Conservation (phyloP, 2,888 invertebrate species). For the Sminthurinus aureus region DNA sequence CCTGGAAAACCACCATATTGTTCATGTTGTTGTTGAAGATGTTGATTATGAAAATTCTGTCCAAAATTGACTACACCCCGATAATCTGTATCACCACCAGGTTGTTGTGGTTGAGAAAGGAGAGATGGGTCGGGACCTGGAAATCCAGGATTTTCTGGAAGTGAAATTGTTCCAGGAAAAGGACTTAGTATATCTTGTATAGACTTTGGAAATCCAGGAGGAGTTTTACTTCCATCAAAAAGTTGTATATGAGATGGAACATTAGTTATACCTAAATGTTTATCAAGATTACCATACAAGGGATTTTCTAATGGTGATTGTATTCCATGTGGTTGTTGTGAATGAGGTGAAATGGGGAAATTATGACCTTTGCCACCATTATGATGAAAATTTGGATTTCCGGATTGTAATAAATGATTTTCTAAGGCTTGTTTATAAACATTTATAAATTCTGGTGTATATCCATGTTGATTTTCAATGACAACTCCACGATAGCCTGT, state of each 20-base stretch:
- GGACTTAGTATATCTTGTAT: slow-evolving; percentile 57
- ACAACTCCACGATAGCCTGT: slow-evolving; percentile 37
- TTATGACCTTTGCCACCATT: slow-evolving; percentile 13
- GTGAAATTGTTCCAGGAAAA: slow-evolving; percentile 17
- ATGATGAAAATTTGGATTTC: not conserved
- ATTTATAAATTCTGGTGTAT: slow-evolving; percentile 51
- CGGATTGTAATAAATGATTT: slow-evolving; percentile 23
- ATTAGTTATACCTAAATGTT: not conserved
- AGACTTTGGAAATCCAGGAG: slow-evolving; percentile 51
- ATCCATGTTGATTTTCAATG: slow-evolving; percentile 44
- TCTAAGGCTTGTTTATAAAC: slow-evolving; percentile 45
- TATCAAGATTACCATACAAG: not conserved
- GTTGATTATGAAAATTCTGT: not conserved
- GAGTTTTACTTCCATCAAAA: slow-evolving; percentile 26
- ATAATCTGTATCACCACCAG: not conserved
- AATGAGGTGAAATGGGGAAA: slow-evolving; percentile 13
- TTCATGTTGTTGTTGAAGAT: not conserved
- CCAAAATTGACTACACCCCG: not conserved
- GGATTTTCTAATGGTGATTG: slow-evolving; percentile 12
- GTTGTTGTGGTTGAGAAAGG: not conserved
- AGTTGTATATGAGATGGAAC: slow-evolving; percentile 32
- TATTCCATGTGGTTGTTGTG: not conserved
- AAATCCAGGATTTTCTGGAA: not conserved
- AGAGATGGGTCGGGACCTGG: not conserved
- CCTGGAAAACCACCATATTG: not conserved